These are phyloP conservation scores for Hydrozoanthus tunicans DNA, from an alignment of 64 coral and sea anemone species.

Conservation along the genomic window DNA sequence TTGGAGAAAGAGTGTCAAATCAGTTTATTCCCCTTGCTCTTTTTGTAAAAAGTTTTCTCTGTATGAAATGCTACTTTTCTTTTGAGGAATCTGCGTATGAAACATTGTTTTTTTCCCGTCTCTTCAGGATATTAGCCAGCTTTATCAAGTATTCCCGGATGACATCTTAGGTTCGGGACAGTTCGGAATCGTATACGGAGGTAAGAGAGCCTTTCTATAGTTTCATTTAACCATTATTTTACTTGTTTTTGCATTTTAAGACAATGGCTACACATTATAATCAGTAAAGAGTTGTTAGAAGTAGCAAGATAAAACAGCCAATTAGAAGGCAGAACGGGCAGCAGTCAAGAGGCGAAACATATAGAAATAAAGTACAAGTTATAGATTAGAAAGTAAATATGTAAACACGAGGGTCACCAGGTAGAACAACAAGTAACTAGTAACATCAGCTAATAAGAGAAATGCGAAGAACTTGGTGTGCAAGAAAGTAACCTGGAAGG, in stretches of 20 bases:
- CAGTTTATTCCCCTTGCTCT: not conserved
- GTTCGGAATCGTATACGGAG: conserved; percentile 99
- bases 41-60: not conserved
- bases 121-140: conserved; percentile 87
- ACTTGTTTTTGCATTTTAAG: not conserved
- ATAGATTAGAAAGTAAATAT: too few species aligned
- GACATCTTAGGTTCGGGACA: conserved; percentile 99
- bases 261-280: too few species aligned
- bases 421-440: too few species aligned
- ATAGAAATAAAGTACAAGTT: too few species aligned
- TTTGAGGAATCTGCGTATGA: not conserved
- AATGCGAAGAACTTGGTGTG: too few species aligned
- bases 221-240: not conserved
- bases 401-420: too few species aligned
- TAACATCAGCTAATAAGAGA: too few species aligned
- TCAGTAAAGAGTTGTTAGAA: not conserved
- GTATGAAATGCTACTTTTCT: not conserved
- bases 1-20: too few species aligned
- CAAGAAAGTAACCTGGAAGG: too few species aligned
- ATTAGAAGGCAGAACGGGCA: not conserved
- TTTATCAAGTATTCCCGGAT: conserved; percentile 99
- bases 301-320: not conserved
- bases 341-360: not conserved
- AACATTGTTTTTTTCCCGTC: not conserved
- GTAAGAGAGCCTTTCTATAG: conserved; percentile 25